Evolutionary conservation across 2,888 invertebrate genomes (phyloP).

Genomic region (Cataglyphis rosenhaueri): DNA sequence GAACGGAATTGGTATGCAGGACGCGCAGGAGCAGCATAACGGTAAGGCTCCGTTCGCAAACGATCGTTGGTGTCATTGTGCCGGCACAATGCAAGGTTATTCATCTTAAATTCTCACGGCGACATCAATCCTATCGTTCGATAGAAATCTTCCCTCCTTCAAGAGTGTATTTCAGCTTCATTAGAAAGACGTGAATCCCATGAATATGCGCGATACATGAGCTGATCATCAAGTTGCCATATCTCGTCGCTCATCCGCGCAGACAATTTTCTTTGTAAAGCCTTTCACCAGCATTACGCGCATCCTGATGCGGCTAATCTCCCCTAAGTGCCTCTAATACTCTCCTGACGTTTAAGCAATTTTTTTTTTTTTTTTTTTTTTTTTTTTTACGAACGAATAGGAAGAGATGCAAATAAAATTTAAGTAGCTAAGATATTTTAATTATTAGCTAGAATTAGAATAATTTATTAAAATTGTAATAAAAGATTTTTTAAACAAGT

Average conservation of each 20-base stretch:
- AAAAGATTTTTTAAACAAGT: not conserved
- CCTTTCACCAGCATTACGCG: conserved; percentile 43
- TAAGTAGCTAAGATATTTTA: not conserved
- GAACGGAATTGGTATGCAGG: conserved; percentile 81
- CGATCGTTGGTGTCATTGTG: conserved; percentile 82
- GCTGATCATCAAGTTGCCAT: conserved; percentile 72
- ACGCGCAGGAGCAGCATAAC: conserved; percentile 83
- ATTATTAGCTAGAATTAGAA: not conserved
- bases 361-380: no score
- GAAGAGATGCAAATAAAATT: not conserved
- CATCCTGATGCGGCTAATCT: conserved; percentile 46
- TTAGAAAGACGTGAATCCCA: conserved; percentile 71
- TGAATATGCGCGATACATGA: conserved; percentile 74
- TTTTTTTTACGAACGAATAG: not conserved
- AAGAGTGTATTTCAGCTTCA: conserved; percentile 68
- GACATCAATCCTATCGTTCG: conserved; percentile 83
- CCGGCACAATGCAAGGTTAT: conserved; percentile 85
- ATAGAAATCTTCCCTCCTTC: conserved; percentile 80
- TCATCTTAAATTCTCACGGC: conserved; percentile 84
- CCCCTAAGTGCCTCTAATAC: conserved; percentile 25
- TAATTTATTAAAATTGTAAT: not conserved
- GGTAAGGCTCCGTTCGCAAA: conserved; percentile 82
- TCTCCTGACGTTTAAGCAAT: not conserved
- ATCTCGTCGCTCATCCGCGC: conserved; percentile 74
- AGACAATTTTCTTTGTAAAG: conserved; percentile 74